Conservation (phyloP, 2,797 vertebrate species). For the Anguilla marmorata region DNA sequence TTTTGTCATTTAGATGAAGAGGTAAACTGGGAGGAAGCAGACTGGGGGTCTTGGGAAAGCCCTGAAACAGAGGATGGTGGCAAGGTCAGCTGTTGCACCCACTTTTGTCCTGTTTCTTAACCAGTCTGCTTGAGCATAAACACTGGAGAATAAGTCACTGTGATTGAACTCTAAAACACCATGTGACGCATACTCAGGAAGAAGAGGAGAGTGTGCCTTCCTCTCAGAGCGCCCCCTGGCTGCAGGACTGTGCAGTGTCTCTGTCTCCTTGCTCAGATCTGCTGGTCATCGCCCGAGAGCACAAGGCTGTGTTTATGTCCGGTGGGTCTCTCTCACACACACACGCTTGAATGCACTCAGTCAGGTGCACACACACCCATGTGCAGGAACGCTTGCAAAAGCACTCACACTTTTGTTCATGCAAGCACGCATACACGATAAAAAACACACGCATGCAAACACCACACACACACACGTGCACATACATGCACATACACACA, state of each 20-base stretch:
- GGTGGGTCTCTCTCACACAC: conserved; percentile 68
- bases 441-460: background rate
- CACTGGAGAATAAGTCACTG: background rate
- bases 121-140: no score
- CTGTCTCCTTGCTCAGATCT: conserved; percentile 93
- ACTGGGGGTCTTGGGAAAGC: background rate
- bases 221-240: conserved; percentile 76
- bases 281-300: conserved; percentile 88
- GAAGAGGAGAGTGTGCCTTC: conserved; percentile 70
- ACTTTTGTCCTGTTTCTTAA: background rate
- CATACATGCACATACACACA: background rate
- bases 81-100: background rate
- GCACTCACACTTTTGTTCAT: background rate
- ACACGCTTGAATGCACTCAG: background rate
- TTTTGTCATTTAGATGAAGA: background rate
- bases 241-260: conserved; percentile 89
- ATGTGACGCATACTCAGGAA: conserved; percentile 62
- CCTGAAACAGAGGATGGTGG: background rate
- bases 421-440: background rate
- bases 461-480: background rate
- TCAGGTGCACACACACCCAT: background rate
- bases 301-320: conserved; percentile 90
- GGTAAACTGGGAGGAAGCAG: conserved; percentile 7
- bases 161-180: background rate
- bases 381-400: background rate